Evolutionary conservation across 2,888 invertebrate genomes (phyloP), one percentile per base, ranked within the genome.

Genomic region (Cantharis lateralis): DNA sequence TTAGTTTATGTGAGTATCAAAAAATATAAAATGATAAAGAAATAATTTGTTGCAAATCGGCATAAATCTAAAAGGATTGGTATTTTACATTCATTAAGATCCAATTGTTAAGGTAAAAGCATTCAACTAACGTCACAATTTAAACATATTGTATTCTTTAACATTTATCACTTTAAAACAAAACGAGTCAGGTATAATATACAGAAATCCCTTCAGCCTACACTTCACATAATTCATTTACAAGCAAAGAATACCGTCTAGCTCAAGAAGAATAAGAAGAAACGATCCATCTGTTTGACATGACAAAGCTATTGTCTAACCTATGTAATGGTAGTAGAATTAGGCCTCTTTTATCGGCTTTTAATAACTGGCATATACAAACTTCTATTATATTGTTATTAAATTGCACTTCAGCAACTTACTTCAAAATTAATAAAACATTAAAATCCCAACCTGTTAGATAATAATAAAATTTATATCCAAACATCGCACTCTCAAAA

Each of bases 281-380:
- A 81, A 83, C 82, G 81, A 82, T 83, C 82, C 82, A 83, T 84
- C 82, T 84, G 82, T 84, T 82, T 82, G 80, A 78, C 79, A 80
- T 83, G 84, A 83, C 83, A 82, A 82, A 79, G 78, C 83, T 77
- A 84, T 84, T 83, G 84, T 84, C 83, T 83, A 77, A 74, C 71
- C 68, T 68, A 64, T 73, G 66, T 68, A 62, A 66, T 66, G 64
- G 64, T 66, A 66, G 64, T 20, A 66, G 64, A 66, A 66, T 66
- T 66, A 66, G 64, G 20, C 64, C 64, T 66, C 64, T 66, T 66
- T 66, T 66, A 66, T 66, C 18, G 20, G 24, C 24, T 66, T 66
- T 66, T 66, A 66, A 66, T 66, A 66, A 66, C 64, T 24, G n/a
- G 24, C 64, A 66, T 20, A 18, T 66, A 66, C 64, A 66, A 66